phyloP scores from a whole-genome alignment of 53 echinoderm and acorn worm genomes.

The Apostichopus leukothele region DNA sequence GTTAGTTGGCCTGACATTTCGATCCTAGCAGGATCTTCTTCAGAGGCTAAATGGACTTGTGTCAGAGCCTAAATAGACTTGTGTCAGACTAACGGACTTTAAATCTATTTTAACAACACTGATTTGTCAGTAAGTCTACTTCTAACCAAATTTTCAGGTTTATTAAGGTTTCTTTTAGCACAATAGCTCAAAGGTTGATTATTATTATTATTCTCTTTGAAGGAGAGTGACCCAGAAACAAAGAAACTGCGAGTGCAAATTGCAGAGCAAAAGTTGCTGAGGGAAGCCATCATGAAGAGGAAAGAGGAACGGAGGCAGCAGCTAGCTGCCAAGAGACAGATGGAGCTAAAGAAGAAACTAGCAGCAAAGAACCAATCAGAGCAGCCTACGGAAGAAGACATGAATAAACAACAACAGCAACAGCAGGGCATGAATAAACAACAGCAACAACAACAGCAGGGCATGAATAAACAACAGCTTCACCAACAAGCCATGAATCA shows the following conservation, averaged over 20 bases:
- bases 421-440: slow-evolving; percentile 34
- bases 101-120: too few species aligned
- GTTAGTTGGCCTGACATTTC: too few species aligned
- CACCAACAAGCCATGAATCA: slow-evolving; percentile 30
- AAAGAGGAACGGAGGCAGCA: slow-evolving; percentile 93
- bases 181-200: neutral
- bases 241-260: slow-evolving; percentile 73
- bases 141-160: too few species aligned
- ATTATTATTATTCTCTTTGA: neutral
- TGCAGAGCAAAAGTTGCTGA: slow-evolving; percentile 90
- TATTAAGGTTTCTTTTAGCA: neutral
- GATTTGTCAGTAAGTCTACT: too few species aligned
- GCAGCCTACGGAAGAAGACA: slow-evolving; percentile 44
- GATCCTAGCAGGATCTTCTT: too few species aligned
- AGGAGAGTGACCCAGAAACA: slow-evolving; percentile 78
- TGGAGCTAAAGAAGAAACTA: slow-evolving; percentile 84
- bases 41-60: too few species aligned
- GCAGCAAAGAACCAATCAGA: slow-evolving; percentile 57
- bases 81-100: too few species aligned
- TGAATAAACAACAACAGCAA: slow-evolving; percentile 51
- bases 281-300: slow-evolving; percentile 81
- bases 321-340: slow-evolving; percentile 73
- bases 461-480: slow-evolving; percentile 48
- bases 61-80: too few species aligned
- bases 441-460: slow-evolving; percentile 50